Conservation (phyloP, 23 tunicate genomes). For the Ascidia mentula region DNA sequence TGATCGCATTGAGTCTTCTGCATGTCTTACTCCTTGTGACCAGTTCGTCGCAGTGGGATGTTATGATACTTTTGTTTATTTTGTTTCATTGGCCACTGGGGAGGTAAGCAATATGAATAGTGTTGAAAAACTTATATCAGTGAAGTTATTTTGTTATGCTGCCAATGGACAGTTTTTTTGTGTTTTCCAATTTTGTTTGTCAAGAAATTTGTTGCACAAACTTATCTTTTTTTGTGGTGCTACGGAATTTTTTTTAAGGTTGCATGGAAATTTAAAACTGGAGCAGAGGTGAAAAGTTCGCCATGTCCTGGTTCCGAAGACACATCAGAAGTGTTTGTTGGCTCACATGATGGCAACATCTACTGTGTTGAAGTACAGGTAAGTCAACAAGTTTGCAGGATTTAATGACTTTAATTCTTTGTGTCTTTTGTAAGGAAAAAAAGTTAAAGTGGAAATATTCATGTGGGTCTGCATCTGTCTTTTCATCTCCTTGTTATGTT, state of each 20-base stretch:
- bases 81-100: constrained; percentile 33
- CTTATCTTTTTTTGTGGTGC: not conserved
- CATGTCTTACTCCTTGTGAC: constrained; percentile 48
- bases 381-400: not conserved
- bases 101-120: too few species aligned
- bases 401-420: not conserved
- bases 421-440: not conserved
- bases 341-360: constrained; percentile 83
- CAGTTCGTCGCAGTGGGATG: constrained; percentile 73
- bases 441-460: constrained; percentile 15
- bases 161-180: too few species aligned
- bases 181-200: too few species aligned
- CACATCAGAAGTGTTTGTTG: constrained; percentile 38
- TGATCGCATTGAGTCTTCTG: constrained; percentile 87
- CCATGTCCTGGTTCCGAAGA: constrained; percentile 49
- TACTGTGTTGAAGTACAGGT: constrained; percentile 67
- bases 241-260: constrained; percentile 18
- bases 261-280: constrained; percentile 80
- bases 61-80: constrained; percentile 60
- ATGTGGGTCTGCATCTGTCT: constrained; percentile 55
- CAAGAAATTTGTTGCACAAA: not conserved
- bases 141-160: not conserved
- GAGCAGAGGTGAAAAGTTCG: constrained; percentile 76
- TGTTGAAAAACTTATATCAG: too few species aligned
- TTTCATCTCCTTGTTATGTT: constrained; percentile 53